Evolutionary conservation across 2,888 invertebrate species (phyloP), one percentile per base, ranked within the genome.

Genomic region (Anoplius nigerrimus): DNA sequence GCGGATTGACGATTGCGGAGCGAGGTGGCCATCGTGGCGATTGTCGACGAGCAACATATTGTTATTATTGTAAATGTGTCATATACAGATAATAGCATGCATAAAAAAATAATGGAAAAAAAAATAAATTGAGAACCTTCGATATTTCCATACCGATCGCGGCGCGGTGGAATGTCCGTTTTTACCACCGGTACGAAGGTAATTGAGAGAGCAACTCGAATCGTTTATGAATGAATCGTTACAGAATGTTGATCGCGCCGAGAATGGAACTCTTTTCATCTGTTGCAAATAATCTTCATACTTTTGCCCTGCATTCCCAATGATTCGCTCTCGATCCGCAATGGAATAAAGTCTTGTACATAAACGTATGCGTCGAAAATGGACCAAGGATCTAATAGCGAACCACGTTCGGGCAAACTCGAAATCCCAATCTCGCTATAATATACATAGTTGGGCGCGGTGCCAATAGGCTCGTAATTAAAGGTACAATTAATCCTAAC

Each of bases 21-120:
- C 61, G 69, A 70, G 68, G 56, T 69, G 78, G 66, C 20, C 48
- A 75, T 68, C 70, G 69, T 71, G 70, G 60, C 58, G 68, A 74
- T 79, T 81, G 77, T 82, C 80, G 81, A 76, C 74, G 79, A 85
- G 72, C 77, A 83, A 82, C 76, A 76, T 84, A 84, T 83, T 86
- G 86, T 86, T 86, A 86, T 86, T 84, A 86, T 82, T 86, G 86
- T 86, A 86, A 86, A 86, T 86, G 86, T 86, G 84, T 86, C 86
- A 83, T 82, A 85, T 84, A 85, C 76, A 83, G 76, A 77, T 77
- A 79, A 81, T 80, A 83, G 82, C 76, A 82, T 78, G 81, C 78
- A 76, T 60, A 58, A 66, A 71, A 62, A 21, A 59, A 42, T 46
- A 71, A 63, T 72, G 72, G 69, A 68, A 75, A 77, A 75, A 77